Base-by-base conservation (phyloP, 1,140 invertebrate species). In the Chrysomallon squamiferum region DNA sequence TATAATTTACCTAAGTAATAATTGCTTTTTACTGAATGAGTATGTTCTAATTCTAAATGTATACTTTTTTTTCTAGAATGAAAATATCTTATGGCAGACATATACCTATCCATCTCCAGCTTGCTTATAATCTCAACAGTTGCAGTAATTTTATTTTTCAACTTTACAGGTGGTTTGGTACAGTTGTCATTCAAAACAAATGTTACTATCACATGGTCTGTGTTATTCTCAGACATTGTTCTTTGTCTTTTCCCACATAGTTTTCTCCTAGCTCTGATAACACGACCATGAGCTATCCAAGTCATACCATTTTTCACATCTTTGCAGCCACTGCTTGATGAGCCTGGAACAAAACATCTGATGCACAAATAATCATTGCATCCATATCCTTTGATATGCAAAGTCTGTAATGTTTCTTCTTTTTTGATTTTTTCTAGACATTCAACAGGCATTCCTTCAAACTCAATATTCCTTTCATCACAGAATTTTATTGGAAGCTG, bases 401-500 rank as follows among this genome's bases (percentile, higher is more conserved):
- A n/a, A n/a, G n/a, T n/a, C n/a, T n/a, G n/a, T n/a, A n/a, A n/a
- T n/a, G n/a, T n/a, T n/a, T n/a, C n/a, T n/a, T n/a, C n/a, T 15
- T 27, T 3, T 15, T 2, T 27, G 29, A 0, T 1, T 25, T 59
- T 35, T 2, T 29, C 35, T 15, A 35, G 38, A 33, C 66, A 62
- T 25, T 61, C 65, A 5, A 66, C 43, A 20, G 45, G 49, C 22
- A 54, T 64, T 15, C 71, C 71, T 6, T 61, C 63, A 13, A 66
- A 62, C 7, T 62, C 60, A 3, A 67, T 62, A 59, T 63, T 65
- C 33, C 79, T 54, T 32, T 74, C 68, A 56, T 66, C 65, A 57
- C 75, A 75, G 47, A 77, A 80, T 2, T 35, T 65, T 20, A 67
- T 22, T 5, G 67, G 65, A 2, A 82, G 58, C n/a, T 41, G 59